Evolutionary conservation across 2,888 invertebrate genomes (phyloP).

Genomic region (Saturnia japonica): DNA sequence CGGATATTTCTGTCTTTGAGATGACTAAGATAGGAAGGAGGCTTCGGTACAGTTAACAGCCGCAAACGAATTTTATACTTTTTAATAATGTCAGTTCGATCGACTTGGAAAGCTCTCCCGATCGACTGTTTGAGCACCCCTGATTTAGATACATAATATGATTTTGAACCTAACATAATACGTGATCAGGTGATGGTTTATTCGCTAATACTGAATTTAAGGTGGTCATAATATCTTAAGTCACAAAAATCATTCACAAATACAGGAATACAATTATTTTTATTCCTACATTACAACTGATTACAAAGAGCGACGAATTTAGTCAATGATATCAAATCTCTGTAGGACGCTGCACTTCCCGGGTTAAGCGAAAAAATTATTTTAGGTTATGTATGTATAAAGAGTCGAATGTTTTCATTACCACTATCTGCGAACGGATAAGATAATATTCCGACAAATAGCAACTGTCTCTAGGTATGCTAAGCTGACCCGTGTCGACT

Average conservation of each 20-base stretch:
- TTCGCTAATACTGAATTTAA: background rate
- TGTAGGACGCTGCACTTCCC: conserved; percentile 37
- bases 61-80: no score
- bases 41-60: no score
- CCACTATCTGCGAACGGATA: conserved; percentile 39
- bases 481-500: conserved; percentile 38
- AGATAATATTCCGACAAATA: conserved; percentile 42
- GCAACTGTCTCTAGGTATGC: conserved; percentile 43
- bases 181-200: background rate
- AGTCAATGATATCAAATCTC: conserved; percentile 17
- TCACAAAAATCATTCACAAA: background rate
- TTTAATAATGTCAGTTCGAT: no score
- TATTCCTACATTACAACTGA: background rate
- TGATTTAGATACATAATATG: no score
- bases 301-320: conserved; percentile 15
- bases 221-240: background rate
- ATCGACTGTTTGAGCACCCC: no score
- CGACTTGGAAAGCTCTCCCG: no score
- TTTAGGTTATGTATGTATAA: conserved; percentile 31
- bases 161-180: background rate
- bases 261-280: background rate
- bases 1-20: no score
- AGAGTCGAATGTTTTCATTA: conserved; percentile 38
- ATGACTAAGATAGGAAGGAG: no score
- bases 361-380: conserved; percentile 37